Evolutionary conservation across 2,113 vertebrate species (phyloP), one percentile per base, ranked within the genome.

Genomic region (Macrotus californicus): DNA sequence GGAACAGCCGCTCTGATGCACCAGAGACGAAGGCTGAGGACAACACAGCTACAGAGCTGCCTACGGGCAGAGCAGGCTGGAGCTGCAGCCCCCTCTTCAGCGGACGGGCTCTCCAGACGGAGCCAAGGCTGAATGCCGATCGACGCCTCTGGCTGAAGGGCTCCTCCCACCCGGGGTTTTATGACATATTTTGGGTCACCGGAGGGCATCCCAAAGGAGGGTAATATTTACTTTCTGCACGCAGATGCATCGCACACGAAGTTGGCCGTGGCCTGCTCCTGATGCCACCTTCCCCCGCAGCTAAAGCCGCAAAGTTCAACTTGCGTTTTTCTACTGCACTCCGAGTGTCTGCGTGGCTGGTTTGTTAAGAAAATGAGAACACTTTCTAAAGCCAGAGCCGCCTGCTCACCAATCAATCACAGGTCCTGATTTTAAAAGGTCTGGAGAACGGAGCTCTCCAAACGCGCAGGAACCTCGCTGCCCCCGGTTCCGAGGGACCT

Each of bases 271-370:
- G 6, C 7, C 9, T 34, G 72, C 48, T 77, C 21, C 70, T 29
- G 13, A 8, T 0, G 41, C 84, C 26, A 69, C 82, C 94, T 76
- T 16, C 73, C 54, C 46, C 50, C 72, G 6, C 76, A 26, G 72
- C 8, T 9, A 11, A 7, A 59, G 54, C 86, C 4, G n/a, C 61
- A 85, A 97, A 97, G 97, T 96, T 95, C 9, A 31, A 82, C 81
- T 41, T 79, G 66, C 39, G 0, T 41, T 52, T 86, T 67, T 31
- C 87, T n/a, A 5, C 82, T 7, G 81, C 59, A 12, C 46, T 59
- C 91, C 24, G 76, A 66, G 34, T 19, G 39, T 15, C 85, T 24
- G 70, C 6, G 76, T 10, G 48, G 39, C 80, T 46, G 10, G 87
- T 73, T 59, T 29, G 48, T 72, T 54, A 24, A 54, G 87, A 24